These are phyloP conservation scores for Polydrusus tereticollis DNA, from an alignment of 2,888 invertebrate genomes.

Conservation along the genomic window DNA sequence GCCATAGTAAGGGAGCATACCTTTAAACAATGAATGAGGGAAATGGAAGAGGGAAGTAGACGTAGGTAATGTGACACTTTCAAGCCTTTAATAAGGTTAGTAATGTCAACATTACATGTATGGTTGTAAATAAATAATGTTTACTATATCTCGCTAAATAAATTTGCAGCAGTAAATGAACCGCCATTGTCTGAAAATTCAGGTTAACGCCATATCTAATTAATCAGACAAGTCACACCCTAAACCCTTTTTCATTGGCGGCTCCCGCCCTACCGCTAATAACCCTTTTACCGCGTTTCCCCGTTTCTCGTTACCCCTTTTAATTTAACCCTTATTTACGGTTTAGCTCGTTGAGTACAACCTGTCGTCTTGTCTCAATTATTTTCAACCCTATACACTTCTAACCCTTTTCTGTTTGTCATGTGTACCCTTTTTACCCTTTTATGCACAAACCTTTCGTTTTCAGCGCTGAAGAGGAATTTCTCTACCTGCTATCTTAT, in stretches of 20 bases:
- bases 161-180: background rate
- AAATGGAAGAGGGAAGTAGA: too few relatives aligned
- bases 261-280: conserved; percentile 38
- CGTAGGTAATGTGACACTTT: too few relatives aligned
- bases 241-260: conserved; percentile 57
- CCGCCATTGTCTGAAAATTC: conserved; percentile 42
- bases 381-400: conserved; percentile 46
- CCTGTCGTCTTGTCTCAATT: conserved; percentile 40
- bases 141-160: too few relatives aligned
- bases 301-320: conserved; percentile 39
- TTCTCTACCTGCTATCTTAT: conserved; percentile 56
- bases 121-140: too few relatives aligned
- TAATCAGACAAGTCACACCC: conserved; percentile 59
- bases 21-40: too few relatives aligned
- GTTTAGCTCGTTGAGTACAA: conserved; percentile 40
- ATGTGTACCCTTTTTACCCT: conserved; percentile 50
- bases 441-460: conserved; percentile 53
- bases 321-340: conserved; percentile 23
- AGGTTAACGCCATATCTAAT: conserved; percentile 38
- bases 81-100: too few relatives aligned
- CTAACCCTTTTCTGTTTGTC: conserved; percentile 44
- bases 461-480: conserved; percentile 55
- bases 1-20: too few relatives aligned
- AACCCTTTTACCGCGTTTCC: conserved; percentile 37
- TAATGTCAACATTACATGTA: too few relatives aligned